Conservation (phyloP, 1,140 invertebrate species). For the Thaumetopoea pityocampa region DNA sequence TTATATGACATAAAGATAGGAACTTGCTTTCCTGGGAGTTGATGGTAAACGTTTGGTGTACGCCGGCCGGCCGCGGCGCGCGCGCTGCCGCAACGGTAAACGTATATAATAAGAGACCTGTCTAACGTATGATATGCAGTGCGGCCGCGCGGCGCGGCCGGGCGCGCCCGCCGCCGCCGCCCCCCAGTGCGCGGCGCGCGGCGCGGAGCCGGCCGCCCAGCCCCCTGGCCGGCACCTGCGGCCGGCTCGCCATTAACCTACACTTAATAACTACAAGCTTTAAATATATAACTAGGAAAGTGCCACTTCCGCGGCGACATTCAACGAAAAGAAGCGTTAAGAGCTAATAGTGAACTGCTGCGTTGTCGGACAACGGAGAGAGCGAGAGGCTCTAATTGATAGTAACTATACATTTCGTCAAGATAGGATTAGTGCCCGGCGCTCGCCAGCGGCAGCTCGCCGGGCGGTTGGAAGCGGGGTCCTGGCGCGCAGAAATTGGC, state of each 20-base stretch:
- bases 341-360: conserved; percentile 75
- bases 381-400: conserved; percentile 62
- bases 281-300: conserved; percentile 71
- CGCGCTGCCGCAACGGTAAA: conserved; percentile 61
- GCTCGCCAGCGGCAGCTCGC: conserved; percentile 75
- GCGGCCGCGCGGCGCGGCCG: conserved; percentile 45
- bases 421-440: conserved; percentile 75
- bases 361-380: conserved; percentile 73
- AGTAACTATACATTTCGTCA: conserved; percentile 73
- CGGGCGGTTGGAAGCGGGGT: conserved; percentile 73
- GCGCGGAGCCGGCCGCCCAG: conserved; percentile 21
- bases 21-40: conserved; percentile 81
- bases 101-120: conserved; percentile 73
- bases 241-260: conserved; percentile 59
- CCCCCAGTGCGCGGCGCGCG: conserved; percentile 70
- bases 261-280: conserved; percentile 71
- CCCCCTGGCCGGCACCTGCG: conserved; percentile 25
- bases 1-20: conserved; percentile 80
- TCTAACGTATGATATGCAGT: conserved; percentile 75
- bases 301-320: conserved; percentile 54
- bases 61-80: conserved; percentile 56
- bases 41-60: conserved; percentile 57
- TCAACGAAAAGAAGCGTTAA: conserved; percentile 73
- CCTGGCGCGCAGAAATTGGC: conserved; percentile 76
- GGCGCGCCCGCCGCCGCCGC: conserved; percentile 57